Base-by-base conservation (phyloP, 2,113 vertebrate species). In the Ageneiosus marmoratus region DNA sequence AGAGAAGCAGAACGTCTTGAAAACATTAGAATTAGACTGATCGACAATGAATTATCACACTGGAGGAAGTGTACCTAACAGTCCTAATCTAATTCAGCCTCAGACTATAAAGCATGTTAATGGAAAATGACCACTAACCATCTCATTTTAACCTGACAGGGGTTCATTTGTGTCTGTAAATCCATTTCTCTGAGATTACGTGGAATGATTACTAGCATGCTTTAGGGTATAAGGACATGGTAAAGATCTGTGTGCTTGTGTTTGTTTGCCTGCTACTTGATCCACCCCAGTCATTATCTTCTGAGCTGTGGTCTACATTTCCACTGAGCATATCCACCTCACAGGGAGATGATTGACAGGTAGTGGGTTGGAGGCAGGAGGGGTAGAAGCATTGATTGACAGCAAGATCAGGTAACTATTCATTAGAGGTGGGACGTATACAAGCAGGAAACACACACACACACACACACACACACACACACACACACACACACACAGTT, bases 371-470 rank as follows among this genome's bases (percentile, higher is more conserved):
- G 27, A 81, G 62, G 48, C 9, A 29, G 50, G 62, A 51, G 72
- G 50, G 74, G 72, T 65, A 58, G 74, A 11, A 50, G 22, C 11
- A 16, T 9, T 80, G 77, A 76, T 18, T 83, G 81, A 86, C 81
- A 83, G 69, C 81, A 80, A 55, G 70, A 58, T 86, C 81, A 77
- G 81, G 81, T 86, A 83, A 86, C 81, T 60, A 46, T 50, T 83
- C 60, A 80, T 86, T 86, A 83, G 2, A 75, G 51, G 58, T 83
- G 51, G 63, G 32, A 18, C 77, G 41, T 67, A 80, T 62, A 67
- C 67, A 86, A 46, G 24, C 41, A 48, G 11, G 37, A 70, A 18
- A 50, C 48, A 50, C 48, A 50, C 37, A 41, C 48, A 46, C 46
- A 46, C 46, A 46, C n/a, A n/a, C 46, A 46, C 46, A 46, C n/a